Conservation (phyloP, 2,888 invertebrate species). For the Coelinius sp. region DNA sequence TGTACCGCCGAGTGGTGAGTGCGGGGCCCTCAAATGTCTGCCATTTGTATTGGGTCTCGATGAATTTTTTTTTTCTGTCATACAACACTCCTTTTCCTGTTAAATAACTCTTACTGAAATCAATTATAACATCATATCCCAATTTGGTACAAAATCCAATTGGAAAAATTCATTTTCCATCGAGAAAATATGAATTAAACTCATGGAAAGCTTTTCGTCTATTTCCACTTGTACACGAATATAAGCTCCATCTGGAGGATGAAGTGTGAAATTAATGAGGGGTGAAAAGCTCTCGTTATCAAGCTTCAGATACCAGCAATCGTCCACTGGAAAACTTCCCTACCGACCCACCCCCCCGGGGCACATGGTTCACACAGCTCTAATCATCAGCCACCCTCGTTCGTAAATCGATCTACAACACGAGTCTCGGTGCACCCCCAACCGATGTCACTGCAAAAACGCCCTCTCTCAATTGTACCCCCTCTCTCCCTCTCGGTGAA, state of each 20-base stretch:
- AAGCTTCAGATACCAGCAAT: neutral
- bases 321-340: neutral
- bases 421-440: neutral
- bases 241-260: neutral
- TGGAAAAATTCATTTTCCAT: too few relatives aligned
- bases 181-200: neutral
- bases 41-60: neutral
- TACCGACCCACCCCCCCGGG: constrained; percentile 2
- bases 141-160: too few relatives aligned
- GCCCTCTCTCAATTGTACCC: constrained; percentile 11
- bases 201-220: neutral
- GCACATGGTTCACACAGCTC: neutral
- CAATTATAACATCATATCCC: too few relatives aligned
- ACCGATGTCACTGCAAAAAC: constrained; percentile 4
- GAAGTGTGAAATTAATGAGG: neutral
- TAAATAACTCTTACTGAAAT: too few relatives aligned
- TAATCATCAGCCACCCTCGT: neutral
- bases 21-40: constrained; percentile 8
- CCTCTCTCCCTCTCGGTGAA: neutral
- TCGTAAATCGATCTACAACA: neutral
- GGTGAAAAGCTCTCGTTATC: neutral
- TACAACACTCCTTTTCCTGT: neutral
- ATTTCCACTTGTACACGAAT: neutral
- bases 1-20: constrained; percentile 49
- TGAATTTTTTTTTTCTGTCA: neutral